Percentiles rank a stretch among this genome's conserved stretches.
Evolutionary conservation across 2,113 vertebrate species (phyloP).

Genomic region (Gasterosteus aculeatus): DNA sequence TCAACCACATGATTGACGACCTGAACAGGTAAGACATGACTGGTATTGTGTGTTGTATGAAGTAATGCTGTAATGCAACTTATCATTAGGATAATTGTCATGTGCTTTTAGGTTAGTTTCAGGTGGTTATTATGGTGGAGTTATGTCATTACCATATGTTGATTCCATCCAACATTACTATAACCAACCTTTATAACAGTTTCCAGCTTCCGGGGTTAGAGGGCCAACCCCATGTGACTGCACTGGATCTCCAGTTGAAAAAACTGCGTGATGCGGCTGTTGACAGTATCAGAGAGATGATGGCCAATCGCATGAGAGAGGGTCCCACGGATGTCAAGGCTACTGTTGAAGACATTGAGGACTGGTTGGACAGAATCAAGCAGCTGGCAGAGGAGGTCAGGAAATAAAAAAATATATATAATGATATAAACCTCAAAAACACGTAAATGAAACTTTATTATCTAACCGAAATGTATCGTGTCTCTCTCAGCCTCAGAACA

Average conservation of each 20-base stretch:
- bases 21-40: constrained; percentile 69
- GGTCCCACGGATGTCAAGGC: constrained; percentile 85
- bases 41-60: background rate
- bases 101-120: background rate
- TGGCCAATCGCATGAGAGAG: constrained; percentile 84
- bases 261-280: constrained; percentile 84
- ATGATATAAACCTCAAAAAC: background rate
- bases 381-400: constrained; percentile 91
- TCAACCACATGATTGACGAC: constrained; percentile 90
- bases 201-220: constrained; percentile 84
- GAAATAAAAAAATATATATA: background rate
- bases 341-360: constrained; percentile 89
- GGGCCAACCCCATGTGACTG: constrained; percentile 86
- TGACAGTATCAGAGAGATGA: constrained; percentile 81
- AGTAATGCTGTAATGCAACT: background rate
- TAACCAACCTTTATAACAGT: constrained; percentile 45
- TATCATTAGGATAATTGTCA: background rate
- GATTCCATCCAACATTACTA: background rate
- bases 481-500: constrained; percentile 90
- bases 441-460: background rate
- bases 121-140: background rate
- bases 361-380: constrained; percentile 90
- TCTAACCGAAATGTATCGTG: background rate
- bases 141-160: background rate
- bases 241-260: constrained; percentile 91